phyloP scores from a whole-genome alignment of 2,113 vertebrate species.

The Sorex fumeus region DNA sequence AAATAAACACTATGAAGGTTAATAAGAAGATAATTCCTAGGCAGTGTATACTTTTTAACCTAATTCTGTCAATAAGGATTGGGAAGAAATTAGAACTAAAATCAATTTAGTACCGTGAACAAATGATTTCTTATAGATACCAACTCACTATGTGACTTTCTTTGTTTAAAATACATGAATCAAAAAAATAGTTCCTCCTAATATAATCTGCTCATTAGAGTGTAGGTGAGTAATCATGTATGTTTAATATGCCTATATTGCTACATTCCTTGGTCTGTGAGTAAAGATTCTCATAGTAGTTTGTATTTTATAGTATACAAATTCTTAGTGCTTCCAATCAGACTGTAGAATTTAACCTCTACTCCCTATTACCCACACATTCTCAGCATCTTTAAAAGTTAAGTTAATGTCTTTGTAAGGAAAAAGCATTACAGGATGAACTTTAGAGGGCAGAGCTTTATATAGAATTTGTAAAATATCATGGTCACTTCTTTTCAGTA shows the following conservation, averaged over 20 bases:
- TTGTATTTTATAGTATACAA: constrained; percentile 25
- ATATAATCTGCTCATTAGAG: neutral
- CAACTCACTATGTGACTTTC: constrained; percentile 47
- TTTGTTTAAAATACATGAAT: constrained; percentile 38
- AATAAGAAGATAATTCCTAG: constrained; percentile 66
- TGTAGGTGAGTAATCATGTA: neutral
- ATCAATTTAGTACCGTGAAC: constrained; percentile 62
- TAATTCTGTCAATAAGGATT: constrained; percentile 73
- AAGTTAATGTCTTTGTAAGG: constrained; percentile 40
- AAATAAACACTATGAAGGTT: constrained; percentile 71
- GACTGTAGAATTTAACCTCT: constrained; percentile 1
- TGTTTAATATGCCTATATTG: constrained; percentile 25
- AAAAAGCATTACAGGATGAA: constrained; percentile 16
- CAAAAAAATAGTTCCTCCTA: neutral
- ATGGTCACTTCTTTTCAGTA: constrained; percentile 42
- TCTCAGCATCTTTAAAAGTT: neutral
- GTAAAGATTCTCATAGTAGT: constrained; percentile 2
- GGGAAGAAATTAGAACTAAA: constrained; percentile 70
- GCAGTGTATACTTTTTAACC: constrained; percentile 60
- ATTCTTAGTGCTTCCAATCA: constrained; percentile 10
- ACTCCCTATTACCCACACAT: neutral
- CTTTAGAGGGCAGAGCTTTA: constrained; percentile 33
- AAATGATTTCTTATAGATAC: constrained; percentile 60
- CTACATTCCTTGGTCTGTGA: neutral
- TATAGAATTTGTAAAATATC: constrained; percentile 8